These are phyloP conservation scores for Selenia dentaria DNA, from an alignment of 2,888 invertebrate genomes.

Conservation along the genomic window DNA sequence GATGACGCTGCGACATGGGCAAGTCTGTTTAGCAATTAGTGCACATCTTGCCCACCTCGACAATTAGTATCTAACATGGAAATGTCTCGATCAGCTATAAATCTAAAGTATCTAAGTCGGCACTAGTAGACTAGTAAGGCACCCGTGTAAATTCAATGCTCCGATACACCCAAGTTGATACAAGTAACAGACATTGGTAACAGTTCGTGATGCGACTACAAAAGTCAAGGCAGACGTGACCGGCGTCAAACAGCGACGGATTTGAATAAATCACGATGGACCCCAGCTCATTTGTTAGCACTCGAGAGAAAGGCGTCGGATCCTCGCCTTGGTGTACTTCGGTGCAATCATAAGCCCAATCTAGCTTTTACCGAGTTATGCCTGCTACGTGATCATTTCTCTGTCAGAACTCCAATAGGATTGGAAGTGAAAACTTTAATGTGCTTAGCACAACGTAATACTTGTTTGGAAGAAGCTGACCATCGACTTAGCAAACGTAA, in stretches of 20 bases:
- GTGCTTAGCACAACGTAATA: neutral
- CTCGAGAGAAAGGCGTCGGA: constrained; percentile 74
- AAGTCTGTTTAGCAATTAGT: too few species aligned
- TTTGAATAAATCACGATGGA: constrained; percentile 77
- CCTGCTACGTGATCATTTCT: constrained; percentile 51
- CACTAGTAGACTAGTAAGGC: too few species aligned
- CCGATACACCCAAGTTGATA: neutral
- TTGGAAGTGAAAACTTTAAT: neutral
- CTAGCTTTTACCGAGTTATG: constrained; percentile 65
- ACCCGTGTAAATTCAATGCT: too few species aligned
- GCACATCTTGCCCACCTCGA: too few species aligned
- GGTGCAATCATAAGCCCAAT: constrained; percentile 61
- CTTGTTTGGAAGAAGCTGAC: too few species aligned
- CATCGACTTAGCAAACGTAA: too few species aligned
- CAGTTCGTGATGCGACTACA: constrained; percentile 62
- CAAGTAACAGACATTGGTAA: constrained; percentile 44
- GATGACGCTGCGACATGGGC: too few species aligned
- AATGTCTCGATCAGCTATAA: neutral
- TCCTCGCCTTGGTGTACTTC: constrained; percentile 49
- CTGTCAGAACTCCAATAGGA: constrained; percentile 40
- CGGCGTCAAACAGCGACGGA: constrained; percentile 60
- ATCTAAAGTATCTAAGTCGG: too few species aligned
- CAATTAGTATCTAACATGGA: too few species aligned
- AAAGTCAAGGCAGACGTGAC: constrained; percentile 64
- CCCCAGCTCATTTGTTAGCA: constrained; percentile 72